Evolutionary conservation across 2,113 vertebrate genomes (phyloP).

Genomic region (Empidonax traillii): DNA sequence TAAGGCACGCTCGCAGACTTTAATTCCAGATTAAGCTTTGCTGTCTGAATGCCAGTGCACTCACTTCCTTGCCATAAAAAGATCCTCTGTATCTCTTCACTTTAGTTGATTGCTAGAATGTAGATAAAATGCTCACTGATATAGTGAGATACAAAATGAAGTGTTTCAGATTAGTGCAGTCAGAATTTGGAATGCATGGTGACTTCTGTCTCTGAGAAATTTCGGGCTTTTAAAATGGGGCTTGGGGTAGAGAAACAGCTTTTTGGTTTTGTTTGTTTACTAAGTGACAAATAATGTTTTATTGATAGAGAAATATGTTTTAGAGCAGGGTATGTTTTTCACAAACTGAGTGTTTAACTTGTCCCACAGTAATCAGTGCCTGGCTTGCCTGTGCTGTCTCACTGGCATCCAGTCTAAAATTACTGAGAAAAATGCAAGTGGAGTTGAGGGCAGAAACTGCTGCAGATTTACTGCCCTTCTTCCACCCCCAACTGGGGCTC

Average conservation of each 20-base stretch:
- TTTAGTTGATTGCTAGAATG: slow-evolving; percentile 31
- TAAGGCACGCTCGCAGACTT: neutral
- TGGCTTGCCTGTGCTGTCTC: neutral
- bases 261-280: neutral
- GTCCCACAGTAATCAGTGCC: rapidly evolving
- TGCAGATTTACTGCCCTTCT: neutral
- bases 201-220: neutral
- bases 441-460: neutral
- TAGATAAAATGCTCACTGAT: slow-evolving; percentile 9
- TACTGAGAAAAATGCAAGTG: neutral
- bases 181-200: neutral
- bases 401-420: neutral
- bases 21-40: slow-evolving; percentile 58
- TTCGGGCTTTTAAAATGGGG: neutral
- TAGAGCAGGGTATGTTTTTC: neutral
- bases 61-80: slow-evolving; percentile 10
- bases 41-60: slow-evolving; percentile 18
- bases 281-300: neutral
- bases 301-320: neutral
- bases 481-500: neutral
- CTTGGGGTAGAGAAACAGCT: neutral
- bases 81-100: neutral
- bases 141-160: neutral
- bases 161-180: slow-evolving; percentile 8
- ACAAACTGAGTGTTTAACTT: neutral